Base-by-base conservation (phyloP, 2,113 vertebrate genomes). In the Trichechus manatus region DNA sequence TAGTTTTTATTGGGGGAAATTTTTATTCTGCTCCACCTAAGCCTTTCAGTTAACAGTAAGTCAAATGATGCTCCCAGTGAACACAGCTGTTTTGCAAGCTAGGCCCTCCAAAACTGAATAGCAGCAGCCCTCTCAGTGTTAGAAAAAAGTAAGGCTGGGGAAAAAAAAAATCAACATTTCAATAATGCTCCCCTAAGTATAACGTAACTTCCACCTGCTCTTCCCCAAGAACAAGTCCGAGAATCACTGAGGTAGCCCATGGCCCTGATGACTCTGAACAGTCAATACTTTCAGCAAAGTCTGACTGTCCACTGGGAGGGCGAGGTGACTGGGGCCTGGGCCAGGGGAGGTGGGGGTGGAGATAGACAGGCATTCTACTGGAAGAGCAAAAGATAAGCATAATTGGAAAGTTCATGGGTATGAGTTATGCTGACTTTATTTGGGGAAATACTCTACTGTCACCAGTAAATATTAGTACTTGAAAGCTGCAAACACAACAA, bases 391-490 rank as follows among this genome's bases (percentile, higher is more conserved):
- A 86, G 80, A 86, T 63, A 87, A 1, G 7, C 59, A 23, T 53
- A 31, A 80, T 7, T 33, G 31, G 63, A 81, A 96, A 80, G 88
- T 44, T 78, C 63, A 56, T 39, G 44, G 47, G 84, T 44, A 72
- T 47, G 79, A 87, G 27, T n/a, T 42, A 79, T 44, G 3, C 47
- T 93, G 95, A 88, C 74, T 74, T 95, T 64, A 39, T 1, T 78
- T 59, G 53, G n/a, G 36, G 36, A 70, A 68, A 88, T 87, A 85
- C 17, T 94, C 39, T 47, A 33, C 3, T 27, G 44, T 91, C 82
- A 91, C 33, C 72, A 68, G 88, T 94, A 95, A 96, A 85, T 42
- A 94, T 64, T n/a, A 95, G 66, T 84, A 72, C 36, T 50, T 92
- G 25, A 80, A 95, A 66, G 61, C n/a, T 42, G 70, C 33, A 93